Conservation (phyloP, 2,888 invertebrate genomes). For the Vesta saturnalis region DNA sequence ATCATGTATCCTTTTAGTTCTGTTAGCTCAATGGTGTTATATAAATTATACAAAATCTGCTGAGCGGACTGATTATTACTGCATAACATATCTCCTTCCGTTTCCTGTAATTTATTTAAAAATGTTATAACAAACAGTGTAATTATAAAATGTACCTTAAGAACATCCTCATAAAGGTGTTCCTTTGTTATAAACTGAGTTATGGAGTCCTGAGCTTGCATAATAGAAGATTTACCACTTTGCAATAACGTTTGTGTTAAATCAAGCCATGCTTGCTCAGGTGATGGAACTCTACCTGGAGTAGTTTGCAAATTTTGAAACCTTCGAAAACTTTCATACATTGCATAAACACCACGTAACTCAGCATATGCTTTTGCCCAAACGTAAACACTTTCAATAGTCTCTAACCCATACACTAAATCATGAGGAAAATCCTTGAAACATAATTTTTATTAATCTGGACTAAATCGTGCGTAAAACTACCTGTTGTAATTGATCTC, state of each 20-base stretch:
- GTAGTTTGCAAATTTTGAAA: constrained; percentile 64
- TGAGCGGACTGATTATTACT: constrained; percentile 81
- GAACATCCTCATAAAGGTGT: constrained; percentile 71
- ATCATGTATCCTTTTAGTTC: constrained; percentile 89
- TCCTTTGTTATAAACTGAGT: constrained; percentile 71
- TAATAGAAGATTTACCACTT: constrained; percentile 70
- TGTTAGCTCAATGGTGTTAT: constrained; percentile 81
- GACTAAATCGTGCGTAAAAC: not conserved
- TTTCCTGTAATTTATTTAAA: constrained; percentile 39
- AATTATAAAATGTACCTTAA: constrained; percentile 65
- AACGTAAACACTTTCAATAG: constrained; percentile 66
- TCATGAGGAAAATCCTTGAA: constrained; percentile 49
- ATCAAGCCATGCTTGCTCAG: constrained; percentile 69
- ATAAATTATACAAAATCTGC: constrained; percentile 83
- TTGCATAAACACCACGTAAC: constrained; percentile 69
- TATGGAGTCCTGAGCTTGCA: constrained; percentile 68
- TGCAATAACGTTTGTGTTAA: constrained; percentile 72
- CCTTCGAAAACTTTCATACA: constrained; percentile 74
- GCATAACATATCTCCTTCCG: constrained; percentile 65
- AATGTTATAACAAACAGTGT: not conserved
- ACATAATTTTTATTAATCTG: not conserved
- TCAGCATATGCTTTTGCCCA: constrained; percentile 73
- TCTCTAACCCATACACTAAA: constrained; percentile 45
- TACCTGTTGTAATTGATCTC: constrained; percentile 64
- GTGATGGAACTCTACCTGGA: constrained; percentile 56